Evolutionary conservation across 2,113 vertebrate species (phyloP).

Genomic region (Reinhardtius hippoglossoides): DNA sequence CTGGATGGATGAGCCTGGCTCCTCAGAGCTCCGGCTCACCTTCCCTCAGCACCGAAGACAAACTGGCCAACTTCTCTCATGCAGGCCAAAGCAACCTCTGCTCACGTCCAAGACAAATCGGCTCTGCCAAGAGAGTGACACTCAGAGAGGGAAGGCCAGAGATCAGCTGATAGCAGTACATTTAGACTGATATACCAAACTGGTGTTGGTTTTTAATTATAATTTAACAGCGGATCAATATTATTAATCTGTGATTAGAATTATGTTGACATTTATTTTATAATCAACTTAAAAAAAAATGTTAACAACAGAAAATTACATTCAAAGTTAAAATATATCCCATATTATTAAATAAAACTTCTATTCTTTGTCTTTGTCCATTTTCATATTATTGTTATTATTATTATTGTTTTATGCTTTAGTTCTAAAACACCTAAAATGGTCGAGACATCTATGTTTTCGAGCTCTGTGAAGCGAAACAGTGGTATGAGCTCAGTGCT

Average conservation of each 20-base stretch:
- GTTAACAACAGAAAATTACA: too few relatives aligned
- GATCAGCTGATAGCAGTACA: constrained; percentile 7
- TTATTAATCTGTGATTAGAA: constrained; percentile 12
- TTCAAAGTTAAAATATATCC: too few relatives aligned
- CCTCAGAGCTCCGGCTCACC: constrained; percentile 63
- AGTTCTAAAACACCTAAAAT: background rate
- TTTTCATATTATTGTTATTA: background rate
- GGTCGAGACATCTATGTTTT: too few relatives aligned
- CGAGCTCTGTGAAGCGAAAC: too few relatives aligned
- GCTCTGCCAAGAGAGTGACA: constrained; percentile 24
- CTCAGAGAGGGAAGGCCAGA: constrained; percentile 13
- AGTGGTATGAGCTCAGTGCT: too few relatives aligned
- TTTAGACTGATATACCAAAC: background rate
- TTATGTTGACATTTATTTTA: background rate
- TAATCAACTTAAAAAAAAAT: too few relatives aligned
- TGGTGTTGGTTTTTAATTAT: constrained; percentile 14
- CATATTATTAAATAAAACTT: too few relatives aligned
- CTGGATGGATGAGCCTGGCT: constrained; percentile 79
- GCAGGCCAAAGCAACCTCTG: constrained; percentile 34
- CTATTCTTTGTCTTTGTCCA: background rate
- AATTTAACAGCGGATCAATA: background rate
- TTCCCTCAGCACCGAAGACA: constrained; percentile 66
- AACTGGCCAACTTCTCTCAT: constrained; percentile 46
- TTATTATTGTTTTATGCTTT: background rate
- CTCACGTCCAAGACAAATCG: constrained; percentile 41